Evolutionary conservation across 1,140 invertebrate species (phyloP), one percentile per base, ranked within the genome.

Genomic region (Triops cancriformis): DNA sequence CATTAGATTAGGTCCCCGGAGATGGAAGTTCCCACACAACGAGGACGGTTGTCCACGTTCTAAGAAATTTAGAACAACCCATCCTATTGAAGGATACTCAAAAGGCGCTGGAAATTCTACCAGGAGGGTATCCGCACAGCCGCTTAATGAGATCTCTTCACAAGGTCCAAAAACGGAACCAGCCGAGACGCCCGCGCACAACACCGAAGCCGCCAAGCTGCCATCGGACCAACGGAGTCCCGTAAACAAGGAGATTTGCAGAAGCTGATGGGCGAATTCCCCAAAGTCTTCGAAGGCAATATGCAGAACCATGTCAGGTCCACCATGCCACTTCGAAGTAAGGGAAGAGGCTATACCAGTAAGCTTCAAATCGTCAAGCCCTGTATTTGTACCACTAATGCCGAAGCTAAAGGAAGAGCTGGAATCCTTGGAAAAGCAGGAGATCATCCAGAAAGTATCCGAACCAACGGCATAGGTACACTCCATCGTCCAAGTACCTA

Each of bases 201-300:
- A 43, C 42, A 14, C 42, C 7, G 42, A 14, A 43, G 42, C 42
- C 42, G 14, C 14, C 42, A 14, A 43, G 7, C 42, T 9, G 14
- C 42, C 14, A 43, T 14, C 14, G 14, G 14, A 43, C 42, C 42
- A 43, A 6, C 42, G 42, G 42, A 43, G 42, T 14, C 42, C 42
- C 6, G 42, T 43, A 43, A 43, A 43, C 6, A 14, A 14, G 14
- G 14, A 14, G 42, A 43, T 43, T 43, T 43, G 6, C 42, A 43
- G 14, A 41, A 41, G 26, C 74, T 75, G 10, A 75, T 75, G 74
- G 37, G 0, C 12, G 74, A 14, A n/a, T 43, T 42, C 37, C 37
- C 74, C n/a, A 31, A 41, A 41, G 37, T 75, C 28, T 75, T 75
- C 18, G 74, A 75, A 10, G 74, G 74, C 37, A 18, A 18, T 75